These are phyloP conservation scores for Thermophis baileyi DNA, from an alignment of 2,113 vertebrate species.

Conservation along the genomic window DNA sequence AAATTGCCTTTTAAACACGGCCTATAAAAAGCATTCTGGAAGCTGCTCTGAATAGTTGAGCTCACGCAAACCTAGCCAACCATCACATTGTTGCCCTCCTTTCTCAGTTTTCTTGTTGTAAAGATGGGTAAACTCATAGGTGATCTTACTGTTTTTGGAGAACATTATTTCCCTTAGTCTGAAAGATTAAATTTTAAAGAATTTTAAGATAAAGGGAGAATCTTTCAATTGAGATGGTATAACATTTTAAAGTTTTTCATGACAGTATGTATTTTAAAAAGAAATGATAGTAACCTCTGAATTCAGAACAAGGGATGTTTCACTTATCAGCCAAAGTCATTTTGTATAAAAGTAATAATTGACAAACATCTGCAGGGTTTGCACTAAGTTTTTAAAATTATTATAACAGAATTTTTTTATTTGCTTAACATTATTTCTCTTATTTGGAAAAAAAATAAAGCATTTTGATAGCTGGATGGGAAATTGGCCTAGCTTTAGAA, in stretches of 20 bases:
- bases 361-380: neutral
- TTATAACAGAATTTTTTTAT: neutral
- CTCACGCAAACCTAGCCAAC: neutral
- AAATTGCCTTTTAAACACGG: neutral
- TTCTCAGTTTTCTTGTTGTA: neutral
- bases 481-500: neutral
- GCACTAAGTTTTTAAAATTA: neutral
- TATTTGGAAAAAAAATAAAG: neutral
- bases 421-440: neutral
- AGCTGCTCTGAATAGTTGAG: neutral
- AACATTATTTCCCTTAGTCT: neutral
- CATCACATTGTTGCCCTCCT: neutral
- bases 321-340: neutral
- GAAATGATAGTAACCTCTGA: neutral
- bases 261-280: neutral
- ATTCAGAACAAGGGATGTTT: neutral
- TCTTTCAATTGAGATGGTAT: neutral
- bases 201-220: neutral
- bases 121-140: neutral
- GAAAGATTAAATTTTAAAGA: neutral
- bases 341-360: neutral
- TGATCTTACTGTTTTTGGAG: neutral
- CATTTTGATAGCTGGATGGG: slow-evolving; percentile 7
- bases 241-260: neutral
- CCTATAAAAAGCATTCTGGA: neutral